These are phyloP conservation scores for Oegoconia quadripuncta DNA, from an alignment of 2,888 invertebrate genomes.

Conservation along the genomic window DNA sequence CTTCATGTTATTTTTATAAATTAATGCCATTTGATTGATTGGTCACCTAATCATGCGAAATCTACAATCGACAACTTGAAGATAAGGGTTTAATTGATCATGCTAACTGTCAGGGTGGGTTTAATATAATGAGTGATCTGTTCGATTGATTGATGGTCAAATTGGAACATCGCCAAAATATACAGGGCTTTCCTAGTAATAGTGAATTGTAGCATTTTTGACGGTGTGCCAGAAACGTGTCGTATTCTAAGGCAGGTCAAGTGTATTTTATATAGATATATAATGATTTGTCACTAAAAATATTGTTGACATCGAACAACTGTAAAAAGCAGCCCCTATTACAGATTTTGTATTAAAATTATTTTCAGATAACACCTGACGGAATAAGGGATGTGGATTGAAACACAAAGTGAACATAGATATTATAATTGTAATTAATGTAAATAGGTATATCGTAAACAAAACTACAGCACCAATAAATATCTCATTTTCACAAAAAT, in stretches of 20 bases:
- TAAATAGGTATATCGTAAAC: slow-evolving; percentile 67
- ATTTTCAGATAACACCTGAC: slow-evolving; percentile 68
- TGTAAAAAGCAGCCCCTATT: too few relatives aligned
- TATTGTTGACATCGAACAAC: slow-evolving; percentile 1
- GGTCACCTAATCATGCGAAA: too few relatives aligned
- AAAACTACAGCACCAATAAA: slow-evolving; percentile 78
- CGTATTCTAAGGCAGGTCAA: background rate
- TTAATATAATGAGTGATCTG: too few relatives aligned
- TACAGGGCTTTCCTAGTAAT: slow-evolving; percentile 35
- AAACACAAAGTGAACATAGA: slow-evolving; percentile 54
- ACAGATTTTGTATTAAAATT: too few relatives aligned
- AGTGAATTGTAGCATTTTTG: slow-evolving; percentile 22
- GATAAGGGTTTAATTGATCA: too few relatives aligned
- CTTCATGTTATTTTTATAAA: too few relatives aligned
- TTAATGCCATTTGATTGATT: too few relatives aligned
- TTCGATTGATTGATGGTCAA: slow-evolving; percentile 14
- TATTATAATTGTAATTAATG: slow-evolving; percentile 68
- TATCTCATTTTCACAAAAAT: slow-evolving; percentile 76
- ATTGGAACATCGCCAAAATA: slow-evolving; percentile 24
- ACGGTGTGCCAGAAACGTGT: slow-evolving; percentile 25
- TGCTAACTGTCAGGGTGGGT: too few relatives aligned
- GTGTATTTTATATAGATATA: background rate
- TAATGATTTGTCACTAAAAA: too few relatives aligned
- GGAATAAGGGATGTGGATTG: slow-evolving; percentile 66
- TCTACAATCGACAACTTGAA: too few relatives aligned